Evolutionary conservation across 2,888 invertebrate genomes (phyloP), one percentile per base, ranked within the genome.

Genomic region (Epirrhoe alternata): DNA sequence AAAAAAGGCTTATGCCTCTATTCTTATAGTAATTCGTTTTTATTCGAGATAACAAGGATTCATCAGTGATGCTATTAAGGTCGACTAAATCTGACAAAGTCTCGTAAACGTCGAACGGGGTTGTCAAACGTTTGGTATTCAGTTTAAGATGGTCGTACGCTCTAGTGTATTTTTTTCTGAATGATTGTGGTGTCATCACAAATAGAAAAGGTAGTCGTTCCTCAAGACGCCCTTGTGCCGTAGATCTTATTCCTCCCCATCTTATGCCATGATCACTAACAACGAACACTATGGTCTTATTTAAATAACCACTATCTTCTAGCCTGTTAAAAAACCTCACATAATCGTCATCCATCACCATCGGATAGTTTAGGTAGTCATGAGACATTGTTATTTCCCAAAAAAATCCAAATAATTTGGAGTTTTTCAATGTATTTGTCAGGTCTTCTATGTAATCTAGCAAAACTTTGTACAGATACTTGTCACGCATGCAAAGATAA

Each of bases 241-340:
- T 98, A 71, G 94, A 92, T 8, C 98, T 94, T 74, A 98, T 97
- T 6, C 94, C 94, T 4, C 98, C 98, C 96, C 97, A 98, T 69
- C 98, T 92, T 66, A 98, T 95, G 0, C 98, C 98, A 80, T 98
- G 98, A 82, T 98, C 98, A 84, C 98, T 98, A 92, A 98, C 93
- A 6, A 97, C 83, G 58, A 98, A 89, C 8, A 96, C 76, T 45
- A 95, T 93, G 0, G 97, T 97, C 33, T 95, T 94, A 58, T 96
- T 94, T 57, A 97, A 87, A 62, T 94, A 87, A 0, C 93, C 91
- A 0, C 90, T 82, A 0, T 85, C 74, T 45, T 94, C 86, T 59
- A 96, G 80, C 60, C 89, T 84, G 68, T 87, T 83, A 58, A 98
- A 86, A 76, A 97, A 94, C 0, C 87, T 77, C 70, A 91, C 81